Evolutionary conservation across 2,888 invertebrate species (phyloP).

Genomic region (Chaetogeoica ovagalla): DNA sequence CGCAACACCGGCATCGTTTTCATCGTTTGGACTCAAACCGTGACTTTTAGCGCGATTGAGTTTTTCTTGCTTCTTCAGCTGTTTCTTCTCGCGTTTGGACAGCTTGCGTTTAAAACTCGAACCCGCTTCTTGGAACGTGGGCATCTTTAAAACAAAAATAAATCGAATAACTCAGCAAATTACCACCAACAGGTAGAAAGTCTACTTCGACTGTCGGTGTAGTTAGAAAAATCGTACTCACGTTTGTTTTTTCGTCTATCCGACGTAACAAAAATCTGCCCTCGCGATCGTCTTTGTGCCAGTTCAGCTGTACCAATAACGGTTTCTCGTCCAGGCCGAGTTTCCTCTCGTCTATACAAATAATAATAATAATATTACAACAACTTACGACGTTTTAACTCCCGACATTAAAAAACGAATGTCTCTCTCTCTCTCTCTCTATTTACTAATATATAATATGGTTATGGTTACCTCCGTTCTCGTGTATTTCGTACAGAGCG

Average conservation of each 20-base stretch:
- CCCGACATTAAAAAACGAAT: no score
- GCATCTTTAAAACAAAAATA: conserved; percentile 61
- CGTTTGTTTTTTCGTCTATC: conserved; percentile 80
- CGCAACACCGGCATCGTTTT: conserved; percentile 75
- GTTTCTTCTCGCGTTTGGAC: conserved; percentile 97
- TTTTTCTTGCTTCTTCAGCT: conserved; percentile 92
- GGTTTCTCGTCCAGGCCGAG: conserved; percentile 92
- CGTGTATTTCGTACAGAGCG: conserved; percentile 73
- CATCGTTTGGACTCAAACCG: conserved; percentile 68
- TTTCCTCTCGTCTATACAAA: conserved; percentile 80
- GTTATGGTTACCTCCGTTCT: conserved; percentile 66
- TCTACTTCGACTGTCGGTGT: no score
- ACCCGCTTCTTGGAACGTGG: conserved; percentile 74
- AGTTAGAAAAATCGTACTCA: conserved; percentile 58
- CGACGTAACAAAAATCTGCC: conserved; percentile 93
- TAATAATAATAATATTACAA: background rate
- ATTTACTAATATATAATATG: no score
- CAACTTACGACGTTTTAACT: no score
- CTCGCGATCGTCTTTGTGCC: conserved; percentile 98
- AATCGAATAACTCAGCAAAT: background rate
- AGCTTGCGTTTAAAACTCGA: conserved; percentile 89
- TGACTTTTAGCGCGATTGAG: conserved; percentile 75
- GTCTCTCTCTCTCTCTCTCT: no score
- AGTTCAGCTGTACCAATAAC: conserved; percentile 93
- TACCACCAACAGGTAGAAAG: background rate